A percentile compares a stretch with the other conserved stretches of the same genome.
These are phyloP conservation scores for Bombus breviceps DNA, from an alignment of 1,140 invertebrate genomes.

Conservation along the genomic window DNA sequence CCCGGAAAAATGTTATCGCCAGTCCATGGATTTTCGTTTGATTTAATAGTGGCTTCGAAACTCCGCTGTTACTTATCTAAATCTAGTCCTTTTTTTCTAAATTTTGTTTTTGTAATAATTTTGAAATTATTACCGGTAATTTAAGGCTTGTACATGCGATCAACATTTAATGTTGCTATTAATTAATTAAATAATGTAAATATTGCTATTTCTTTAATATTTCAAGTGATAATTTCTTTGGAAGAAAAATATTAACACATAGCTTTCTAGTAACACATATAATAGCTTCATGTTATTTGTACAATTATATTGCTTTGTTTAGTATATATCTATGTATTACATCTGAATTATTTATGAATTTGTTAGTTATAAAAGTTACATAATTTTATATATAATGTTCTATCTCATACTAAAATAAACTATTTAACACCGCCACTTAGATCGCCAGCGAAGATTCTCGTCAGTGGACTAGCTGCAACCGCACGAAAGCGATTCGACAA, in stretches of 20 bases:
- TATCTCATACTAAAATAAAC: not conserved
- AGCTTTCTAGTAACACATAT: too few species aligned
- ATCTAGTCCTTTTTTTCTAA: rapidly evolving
- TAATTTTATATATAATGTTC: not conserved
- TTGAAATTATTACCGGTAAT: rapidly evolving
- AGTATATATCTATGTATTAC: too few species aligned
- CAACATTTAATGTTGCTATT: rapidly evolving
- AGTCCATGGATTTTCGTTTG: rapidly evolving
- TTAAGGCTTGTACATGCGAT: rapidly evolving
- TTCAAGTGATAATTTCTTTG: too few species aligned
- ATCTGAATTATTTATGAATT: rapidly evolving
- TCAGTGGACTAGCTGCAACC: not conserved
- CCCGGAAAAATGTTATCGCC: not conserved
- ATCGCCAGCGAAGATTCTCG: slow-evolving; percentile 19
- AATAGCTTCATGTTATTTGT: too few species aligned
- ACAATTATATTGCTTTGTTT: rapidly evolving
- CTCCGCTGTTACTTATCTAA: not conserved
- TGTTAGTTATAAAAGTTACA: too few species aligned
- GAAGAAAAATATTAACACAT: too few species aligned
- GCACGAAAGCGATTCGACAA: not conserved
- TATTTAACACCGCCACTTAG: not conserved
- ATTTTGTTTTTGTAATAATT: too few species aligned
- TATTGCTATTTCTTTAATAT: too few species aligned
- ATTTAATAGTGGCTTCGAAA: not conserved
- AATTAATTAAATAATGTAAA: too few species aligned